phyloP scores from a whole-genome alignment of 1,140 invertebrate species.

The Lycorma delicatula region DNA sequence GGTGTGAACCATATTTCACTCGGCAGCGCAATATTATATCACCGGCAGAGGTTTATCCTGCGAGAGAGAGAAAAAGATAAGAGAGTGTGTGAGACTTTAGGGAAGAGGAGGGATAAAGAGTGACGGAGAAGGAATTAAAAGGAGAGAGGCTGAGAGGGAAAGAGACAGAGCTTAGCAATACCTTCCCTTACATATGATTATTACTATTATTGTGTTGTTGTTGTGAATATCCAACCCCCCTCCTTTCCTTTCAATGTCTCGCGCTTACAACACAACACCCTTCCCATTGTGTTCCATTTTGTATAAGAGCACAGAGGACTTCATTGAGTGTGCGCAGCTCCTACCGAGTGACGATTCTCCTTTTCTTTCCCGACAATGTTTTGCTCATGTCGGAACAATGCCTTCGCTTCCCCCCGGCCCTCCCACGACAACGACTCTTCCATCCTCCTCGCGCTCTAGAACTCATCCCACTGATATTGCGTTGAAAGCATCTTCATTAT shows the following conservation, averaged over 20 bases:
- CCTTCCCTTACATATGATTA: conserved; percentile 9
- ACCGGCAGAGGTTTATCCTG: too few species aligned
- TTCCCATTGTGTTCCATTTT: background rate
- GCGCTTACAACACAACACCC: too few species aligned
- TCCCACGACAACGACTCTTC: too few species aligned
- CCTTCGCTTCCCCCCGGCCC: background rate
- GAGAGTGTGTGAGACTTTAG: too few species aligned
- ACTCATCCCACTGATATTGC: too few species aligned
- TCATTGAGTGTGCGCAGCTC: conserved; percentile 9
- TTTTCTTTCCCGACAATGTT: conserved; percentile 11
- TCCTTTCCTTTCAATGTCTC: too few species aligned
- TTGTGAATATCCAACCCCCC: background rate
- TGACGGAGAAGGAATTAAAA: too few species aligned
- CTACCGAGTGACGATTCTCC: background rate
- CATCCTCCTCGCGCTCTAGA: too few species aligned
- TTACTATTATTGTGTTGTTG: conserved; percentile 1
- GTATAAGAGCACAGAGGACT: conserved; percentile 4
- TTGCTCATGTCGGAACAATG: conserved; percentile 12
- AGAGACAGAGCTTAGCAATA: background rate
- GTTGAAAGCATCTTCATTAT: conserved; percentile 13
- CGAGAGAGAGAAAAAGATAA: too few species aligned
- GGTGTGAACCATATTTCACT: conserved; percentile 1
- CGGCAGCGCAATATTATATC: background rate
- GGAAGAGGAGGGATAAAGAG: too few species aligned
- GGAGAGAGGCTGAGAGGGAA: background rate